Percentiles rank a stretch among this genome's conserved stretches.
Evolutionary conservation across 2,888 invertebrate species (phyloP).

Genomic region (Argynnis bischoffii): DNA sequence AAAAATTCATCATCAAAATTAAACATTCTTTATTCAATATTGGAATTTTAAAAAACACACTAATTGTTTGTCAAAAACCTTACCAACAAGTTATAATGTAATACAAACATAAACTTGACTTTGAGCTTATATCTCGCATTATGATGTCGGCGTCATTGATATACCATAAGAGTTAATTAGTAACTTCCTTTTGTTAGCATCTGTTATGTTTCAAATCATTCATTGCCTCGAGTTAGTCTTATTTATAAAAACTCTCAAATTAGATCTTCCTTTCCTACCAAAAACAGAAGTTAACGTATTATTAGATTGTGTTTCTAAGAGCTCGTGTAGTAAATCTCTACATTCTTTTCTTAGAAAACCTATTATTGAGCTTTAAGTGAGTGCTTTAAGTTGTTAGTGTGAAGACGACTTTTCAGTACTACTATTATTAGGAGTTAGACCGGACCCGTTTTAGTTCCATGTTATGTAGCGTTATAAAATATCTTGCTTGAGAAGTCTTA

Average conservation of each 20-base stretch:
- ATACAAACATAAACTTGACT: conserved; percentile 13
- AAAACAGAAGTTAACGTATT: conserved; percentile 22
- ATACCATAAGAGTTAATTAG: conserved; percentile 52
- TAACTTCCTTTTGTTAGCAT: conserved; percentile 51
- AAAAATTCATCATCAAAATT: no score
- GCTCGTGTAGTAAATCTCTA: conserved; percentile 4
- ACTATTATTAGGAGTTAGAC: not conserved
- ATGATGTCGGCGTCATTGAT: conserved; percentile 22
- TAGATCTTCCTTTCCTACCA: conserved; percentile 21
- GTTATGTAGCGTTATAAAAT: no score
- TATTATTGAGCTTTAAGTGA: conserved; percentile 9
- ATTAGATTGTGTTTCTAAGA: conserved; percentile 25
- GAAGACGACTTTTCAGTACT: conserved; percentile 2
- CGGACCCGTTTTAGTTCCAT: not conserved
- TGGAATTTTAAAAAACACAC: no score
- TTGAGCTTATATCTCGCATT: conserved; percentile 11
- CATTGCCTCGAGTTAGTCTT: conserved; percentile 24
- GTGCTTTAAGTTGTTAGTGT: conserved; percentile 2
- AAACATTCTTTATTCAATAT: no score
- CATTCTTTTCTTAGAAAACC: conserved; percentile 10
- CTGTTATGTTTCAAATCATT: conserved; percentile 53
- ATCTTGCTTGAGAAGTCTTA: no score
- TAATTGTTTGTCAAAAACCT: not conserved
- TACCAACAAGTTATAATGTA: not conserved
- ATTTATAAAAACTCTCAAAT: conserved; percentile 30